Percentiles rank a stretch among this genome's conserved stretches.
phyloP scores from a whole-genome alignment of 2,888 invertebrate species.

The Mythimna impura region DNA sequence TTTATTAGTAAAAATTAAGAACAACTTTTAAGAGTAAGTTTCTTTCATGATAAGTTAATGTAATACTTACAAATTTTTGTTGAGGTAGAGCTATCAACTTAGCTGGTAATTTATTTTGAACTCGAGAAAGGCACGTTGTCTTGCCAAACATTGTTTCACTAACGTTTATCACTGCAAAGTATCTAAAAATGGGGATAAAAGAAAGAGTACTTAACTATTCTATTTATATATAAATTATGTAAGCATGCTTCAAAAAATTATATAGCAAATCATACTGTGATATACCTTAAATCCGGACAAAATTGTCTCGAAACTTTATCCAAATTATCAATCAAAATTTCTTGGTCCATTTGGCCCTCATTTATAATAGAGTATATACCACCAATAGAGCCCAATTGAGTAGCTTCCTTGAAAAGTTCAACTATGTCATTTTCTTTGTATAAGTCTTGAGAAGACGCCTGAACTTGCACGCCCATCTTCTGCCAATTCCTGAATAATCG shows the following conservation, averaged over 20 bases:
- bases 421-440: constrained; percentile 36
- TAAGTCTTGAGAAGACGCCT: constrained; percentile 45
- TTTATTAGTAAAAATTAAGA: neutral
- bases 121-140: constrained; percentile 56
- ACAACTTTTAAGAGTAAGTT: neutral
- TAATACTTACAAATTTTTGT: constrained; percentile 38
- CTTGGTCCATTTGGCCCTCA: constrained; percentile 35
- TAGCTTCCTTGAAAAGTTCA: constrained; percentile 57
- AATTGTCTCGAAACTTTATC: constrained; percentile 67
- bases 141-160: constrained; percentile 51
- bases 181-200: constrained; percentile 23
- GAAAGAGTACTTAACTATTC: neutral
- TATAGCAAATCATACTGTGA: neutral
- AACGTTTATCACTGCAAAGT: constrained; percentile 42
- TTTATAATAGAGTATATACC: constrained; percentile 65
- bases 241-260: neutral
- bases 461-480: constrained; percentile 58
- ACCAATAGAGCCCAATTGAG: constrained; percentile 62
- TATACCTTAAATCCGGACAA: constrained; percentile 68
- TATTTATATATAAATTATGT: neutral
- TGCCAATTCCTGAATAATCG: constrained; percentile 63
- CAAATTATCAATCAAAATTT: constrained; percentile 58
- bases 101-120: constrained; percentile 59
- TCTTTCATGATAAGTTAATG: neutral
- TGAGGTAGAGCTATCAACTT: constrained; percentile 48